Conservation (phyloP, 2,113 vertebrate genomes). For the Nipponia nippon region DNA sequence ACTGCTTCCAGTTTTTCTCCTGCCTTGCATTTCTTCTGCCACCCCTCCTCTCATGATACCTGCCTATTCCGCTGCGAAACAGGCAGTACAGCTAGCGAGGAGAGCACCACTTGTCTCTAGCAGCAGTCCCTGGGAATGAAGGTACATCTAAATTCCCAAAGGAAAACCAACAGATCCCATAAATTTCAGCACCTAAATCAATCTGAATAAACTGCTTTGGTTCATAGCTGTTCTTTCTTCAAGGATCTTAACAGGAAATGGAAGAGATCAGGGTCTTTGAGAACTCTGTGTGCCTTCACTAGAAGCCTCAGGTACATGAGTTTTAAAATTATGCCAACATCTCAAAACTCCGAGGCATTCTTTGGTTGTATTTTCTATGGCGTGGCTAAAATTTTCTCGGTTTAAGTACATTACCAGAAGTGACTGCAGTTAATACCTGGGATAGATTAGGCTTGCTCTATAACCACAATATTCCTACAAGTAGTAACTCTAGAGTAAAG, state of each 20-base stretch:
- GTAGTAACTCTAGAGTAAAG: not conserved
- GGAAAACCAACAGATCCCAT: not conserved
- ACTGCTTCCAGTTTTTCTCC: not conserved
- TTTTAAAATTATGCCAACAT: not conserved
- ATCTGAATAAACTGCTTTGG: not conserved
- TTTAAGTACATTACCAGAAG: not conserved
- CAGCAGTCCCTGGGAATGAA: not conserved
- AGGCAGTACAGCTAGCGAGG: not conserved
- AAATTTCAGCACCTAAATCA: not conserved
- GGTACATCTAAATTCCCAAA: not conserved
- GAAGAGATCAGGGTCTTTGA: not conserved
- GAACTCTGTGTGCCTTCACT: not conserved
- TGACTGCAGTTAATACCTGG: not conserved
- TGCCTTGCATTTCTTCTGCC: not conserved
- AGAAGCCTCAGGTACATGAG: not conserved
- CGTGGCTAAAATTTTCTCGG: not conserved
- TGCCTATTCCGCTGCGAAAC: not conserved
- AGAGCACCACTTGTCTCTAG: not conserved
- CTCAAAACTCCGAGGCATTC: not conserved
- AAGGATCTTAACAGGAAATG: not conserved
- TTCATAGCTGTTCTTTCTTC: not conserved
- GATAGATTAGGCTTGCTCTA: not conserved
- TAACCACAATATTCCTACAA: not conserved
- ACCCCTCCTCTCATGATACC: not conserved
- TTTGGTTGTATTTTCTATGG: not conserved